These are phyloP conservation scores for Lepidocolaptes lacrymiger DNA, from an alignment of 2,797 vertebrate genomes.

Conservation along the genomic window DNA sequence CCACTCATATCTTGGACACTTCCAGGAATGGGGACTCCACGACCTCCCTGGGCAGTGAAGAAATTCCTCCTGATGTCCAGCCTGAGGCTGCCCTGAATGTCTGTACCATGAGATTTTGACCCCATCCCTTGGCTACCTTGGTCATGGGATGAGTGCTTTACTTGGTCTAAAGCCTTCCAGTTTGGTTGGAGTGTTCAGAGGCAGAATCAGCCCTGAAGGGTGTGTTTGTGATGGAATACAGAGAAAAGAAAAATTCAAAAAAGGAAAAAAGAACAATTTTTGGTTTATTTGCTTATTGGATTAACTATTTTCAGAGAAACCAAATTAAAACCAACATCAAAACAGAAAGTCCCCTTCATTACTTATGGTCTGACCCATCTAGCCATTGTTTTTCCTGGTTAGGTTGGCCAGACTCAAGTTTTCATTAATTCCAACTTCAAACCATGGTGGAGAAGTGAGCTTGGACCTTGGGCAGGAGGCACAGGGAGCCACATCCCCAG, in stretches of 20 bases:
- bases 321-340: not conserved
- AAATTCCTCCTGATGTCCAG: not conserved
- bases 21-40: too few species aligned
- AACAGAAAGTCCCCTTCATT: not conserved
- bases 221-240: not conserved
- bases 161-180: not conserved
- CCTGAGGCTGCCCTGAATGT: not conserved
- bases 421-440: not conserved
- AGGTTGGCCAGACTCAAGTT: not conserved
- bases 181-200: not conserved
- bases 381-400: fast-evolving
- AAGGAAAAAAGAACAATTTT: not conserved
- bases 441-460: not conserved
- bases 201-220: not conserved
- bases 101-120: not conserved
- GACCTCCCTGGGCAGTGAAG: not conserved
- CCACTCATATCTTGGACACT: not conserved
- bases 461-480: not conserved
- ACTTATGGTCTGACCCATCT: too few species aligned
- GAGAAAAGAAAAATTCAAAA: too few species aligned
- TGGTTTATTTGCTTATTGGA: not conserved
- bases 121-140: not conserved
- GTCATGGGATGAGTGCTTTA: fast-evolving
- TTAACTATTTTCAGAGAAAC: not conserved
- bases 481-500: not conserved